These are phyloP conservation scores for Bradypodion ventrale DNA, from an alignment of 2,797 vertebrate species.

Conservation along the genomic window DNA sequence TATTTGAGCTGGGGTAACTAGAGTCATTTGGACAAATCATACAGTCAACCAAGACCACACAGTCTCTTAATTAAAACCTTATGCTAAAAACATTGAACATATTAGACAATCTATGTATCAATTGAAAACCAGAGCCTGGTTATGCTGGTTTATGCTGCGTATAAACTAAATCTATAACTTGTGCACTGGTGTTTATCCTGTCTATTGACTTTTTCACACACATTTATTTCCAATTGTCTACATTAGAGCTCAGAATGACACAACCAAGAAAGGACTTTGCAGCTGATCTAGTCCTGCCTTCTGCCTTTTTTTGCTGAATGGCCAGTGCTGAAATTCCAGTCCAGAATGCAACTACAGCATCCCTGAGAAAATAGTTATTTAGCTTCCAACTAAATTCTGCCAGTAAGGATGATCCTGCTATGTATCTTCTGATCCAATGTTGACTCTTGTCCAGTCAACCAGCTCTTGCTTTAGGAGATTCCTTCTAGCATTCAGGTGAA, in stretches of 20 bases:
- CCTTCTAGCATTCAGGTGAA: not conserved
- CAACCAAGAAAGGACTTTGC: not conserved
- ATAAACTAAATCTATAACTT: not conserved
- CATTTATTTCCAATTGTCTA: not conserved
- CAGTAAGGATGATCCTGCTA: not conserved
- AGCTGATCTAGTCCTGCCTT: not conserved
- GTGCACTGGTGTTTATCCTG: constrained; percentile 27
- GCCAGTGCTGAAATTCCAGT: not conserved
- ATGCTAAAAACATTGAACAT: constrained; percentile 50
- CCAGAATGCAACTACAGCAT: not conserved
- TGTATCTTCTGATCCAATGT: no score
- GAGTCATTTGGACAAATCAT: constrained; percentile 58
- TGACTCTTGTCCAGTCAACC: not conserved
- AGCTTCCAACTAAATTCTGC: not conserved
- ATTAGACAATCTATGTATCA: constrained; percentile 21
- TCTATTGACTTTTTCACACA: not conserved
- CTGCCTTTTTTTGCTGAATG: not conserved
- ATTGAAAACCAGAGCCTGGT: not conserved
- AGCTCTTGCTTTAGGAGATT: not conserved
- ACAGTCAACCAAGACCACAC: constrained; percentile 57
- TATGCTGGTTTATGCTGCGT: not conserved
- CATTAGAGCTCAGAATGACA: not conserved
- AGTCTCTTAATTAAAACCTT: constrained; percentile 69
- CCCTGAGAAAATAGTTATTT: not conserved
- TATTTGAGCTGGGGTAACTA: constrained; percentile 67